A percentile compares a stretch with the other conserved stretches of the same genome.
Conservation (phyloP, 2,113 vertebrate genomes). For the Sander lucioperca region DNA sequence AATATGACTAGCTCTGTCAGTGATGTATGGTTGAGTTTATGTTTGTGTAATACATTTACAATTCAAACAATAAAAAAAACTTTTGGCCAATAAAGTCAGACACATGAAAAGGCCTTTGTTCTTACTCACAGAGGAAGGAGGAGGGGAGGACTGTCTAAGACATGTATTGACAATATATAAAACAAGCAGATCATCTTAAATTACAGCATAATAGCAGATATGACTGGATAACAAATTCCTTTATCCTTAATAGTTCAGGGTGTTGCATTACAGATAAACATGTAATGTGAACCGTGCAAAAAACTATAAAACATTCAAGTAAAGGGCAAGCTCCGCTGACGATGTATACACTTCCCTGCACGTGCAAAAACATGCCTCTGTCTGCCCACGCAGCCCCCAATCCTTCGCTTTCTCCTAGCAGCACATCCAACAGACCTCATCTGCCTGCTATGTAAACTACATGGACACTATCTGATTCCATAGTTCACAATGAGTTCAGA, state of each 20-base stretch:
- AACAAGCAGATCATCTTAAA: neutral
- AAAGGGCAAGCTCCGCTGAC: neutral
- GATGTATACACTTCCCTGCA: neutral
- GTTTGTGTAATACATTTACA: neutral
- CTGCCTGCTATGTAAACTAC: conserved; percentile 14
- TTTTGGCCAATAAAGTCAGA: too few species aligned
- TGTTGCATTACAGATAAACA: neutral
- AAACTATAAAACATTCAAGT: neutral
- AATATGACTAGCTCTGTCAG: neutral
- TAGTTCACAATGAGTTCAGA: neutral
- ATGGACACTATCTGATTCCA: neutral
- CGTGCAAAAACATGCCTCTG: conserved; percentile 1
- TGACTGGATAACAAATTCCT: conserved; percentile 3
- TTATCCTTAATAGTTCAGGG: neutral
- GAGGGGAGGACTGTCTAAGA: neutral
- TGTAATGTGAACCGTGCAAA: neutral
- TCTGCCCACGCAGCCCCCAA: neutral
- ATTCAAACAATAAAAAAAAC: neutral
- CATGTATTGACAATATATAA: neutral
- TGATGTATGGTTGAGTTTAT: neutral
- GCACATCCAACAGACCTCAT: neutral
- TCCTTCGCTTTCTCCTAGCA: neutral
- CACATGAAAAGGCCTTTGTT: conserved; percentile 41
- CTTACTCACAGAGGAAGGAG: neutral
- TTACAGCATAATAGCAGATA: neutral